Base-by-base conservation (phyloP, 2,888 invertebrate species). In the Ptychoptera albimana region DNA sequence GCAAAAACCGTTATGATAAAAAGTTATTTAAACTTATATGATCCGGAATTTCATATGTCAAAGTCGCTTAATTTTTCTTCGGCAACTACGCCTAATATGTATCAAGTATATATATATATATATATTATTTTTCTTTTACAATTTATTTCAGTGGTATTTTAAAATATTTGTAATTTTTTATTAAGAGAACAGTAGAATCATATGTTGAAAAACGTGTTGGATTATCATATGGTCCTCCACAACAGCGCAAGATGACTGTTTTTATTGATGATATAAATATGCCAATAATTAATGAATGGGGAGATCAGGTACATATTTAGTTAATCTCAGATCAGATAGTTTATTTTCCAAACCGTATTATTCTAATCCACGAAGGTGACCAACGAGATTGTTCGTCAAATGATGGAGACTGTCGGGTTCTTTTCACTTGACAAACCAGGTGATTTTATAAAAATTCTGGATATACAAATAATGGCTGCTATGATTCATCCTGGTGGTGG, bases 401-500 rank as follows among this genome's bases (percentile, higher is more conserved):
- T 82, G 63, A 84, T 87, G 80, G 86, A 86, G 64, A 72, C 71
- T 54, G 72, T 75, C 49, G 86, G 86, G 3, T 83, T 87, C 60
- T 87, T 77, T 60, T 85, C 82, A 35, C 61, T 87, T 48, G 85
- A 86, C 42, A 85, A 82, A 60, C 86, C 86, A 1, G 86, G 86
- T 8, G 86, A 87, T 53, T 87, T 86, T 57, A 75, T 71, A 11
- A 73, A 67, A 29, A 73, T 87, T 50, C 75, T 79, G 34, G 86
- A 86, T 50, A 74, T 85, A 38, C 78, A 80, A 58, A 74, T 85
- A 59, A 67, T 85, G 49, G 82, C 81, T 2, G 85, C 86, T n/a
- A 87, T 87, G 86, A 85, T 84, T 53, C 86, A 87, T 63, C 86
- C 87, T 23, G 86, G 87, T 47, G 87, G 86, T 38, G 86, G 87